Evolutionary conservation across 2,888 invertebrate species (phyloP).

Genomic region (Bursaphelenchus okinawaensis): DNA sequence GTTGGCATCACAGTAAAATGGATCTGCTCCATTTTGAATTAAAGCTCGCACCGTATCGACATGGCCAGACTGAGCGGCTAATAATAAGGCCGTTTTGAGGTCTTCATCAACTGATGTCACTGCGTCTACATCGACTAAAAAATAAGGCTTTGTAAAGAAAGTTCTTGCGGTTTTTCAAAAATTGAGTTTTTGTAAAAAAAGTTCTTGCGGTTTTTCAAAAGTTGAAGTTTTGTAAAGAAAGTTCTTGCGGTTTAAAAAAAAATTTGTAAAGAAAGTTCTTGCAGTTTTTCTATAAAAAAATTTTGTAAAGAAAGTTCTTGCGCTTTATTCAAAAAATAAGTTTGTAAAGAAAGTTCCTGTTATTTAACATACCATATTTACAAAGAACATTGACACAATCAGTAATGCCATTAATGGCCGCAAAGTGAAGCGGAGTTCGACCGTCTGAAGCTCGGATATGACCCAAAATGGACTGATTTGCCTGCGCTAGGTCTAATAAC

Average conservation of each 20-base stretch:
- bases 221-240: not conserved
- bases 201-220: not conserved
- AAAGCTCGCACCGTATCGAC: slow-evolving; percentile 68
- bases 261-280: too few species aligned
- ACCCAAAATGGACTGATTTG: slow-evolving; percentile 57
- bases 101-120: slow-evolving; percentile 16
- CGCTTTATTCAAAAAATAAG: too few species aligned
- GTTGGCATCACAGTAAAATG: slow-evolving; percentile 65
- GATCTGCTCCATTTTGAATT: slow-evolving; percentile 67
- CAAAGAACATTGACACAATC: slow-evolving; percentile 17
- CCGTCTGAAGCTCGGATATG: slow-evolving; percentile 62
- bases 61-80: slow-evolving; percentile 76
- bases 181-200: too few species aligned
- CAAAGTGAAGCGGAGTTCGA: slow-evolving; percentile 58
- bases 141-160: not conserved
- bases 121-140: slow-evolving; percentile 29
- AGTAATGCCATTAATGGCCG: slow-evolving; percentile 15
- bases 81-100: slow-evolving; percentile 72
- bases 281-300: not conserved
- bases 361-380: not conserved
- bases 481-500: slow-evolving; percentile 71
- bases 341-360: too few species aligned
- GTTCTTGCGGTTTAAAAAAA: not conserved
- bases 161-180: not conserved
- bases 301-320: not conserved